phyloP scores from a whole-genome alignment of 2,113 vertebrate species.

The Okapia johnstoni region DNA sequence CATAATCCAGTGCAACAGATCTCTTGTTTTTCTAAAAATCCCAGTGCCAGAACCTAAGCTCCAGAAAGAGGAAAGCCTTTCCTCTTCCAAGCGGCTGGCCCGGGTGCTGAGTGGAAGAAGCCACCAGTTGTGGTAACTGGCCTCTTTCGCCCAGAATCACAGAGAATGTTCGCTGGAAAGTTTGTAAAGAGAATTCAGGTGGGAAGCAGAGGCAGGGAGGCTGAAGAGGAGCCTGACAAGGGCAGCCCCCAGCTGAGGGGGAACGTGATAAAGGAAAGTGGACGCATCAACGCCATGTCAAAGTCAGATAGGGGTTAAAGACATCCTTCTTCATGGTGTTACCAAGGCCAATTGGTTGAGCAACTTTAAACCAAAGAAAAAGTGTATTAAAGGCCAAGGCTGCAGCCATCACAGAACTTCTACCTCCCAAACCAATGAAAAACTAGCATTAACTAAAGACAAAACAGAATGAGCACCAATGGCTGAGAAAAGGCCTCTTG shows the following conservation, averaged over 20 bases:
- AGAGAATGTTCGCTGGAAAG: not conserved
- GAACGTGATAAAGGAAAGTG: not conserved
- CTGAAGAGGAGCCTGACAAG: not conserved
- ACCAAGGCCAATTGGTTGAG: not conserved
- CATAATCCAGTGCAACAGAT: slow-evolving; percentile 42
- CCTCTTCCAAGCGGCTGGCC: not conserved
- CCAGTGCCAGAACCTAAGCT: slow-evolving; percentile 30
- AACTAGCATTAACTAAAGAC: not conserved
- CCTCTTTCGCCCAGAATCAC: not conserved
- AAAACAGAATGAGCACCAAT: not conserved
- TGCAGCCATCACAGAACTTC: not conserved
- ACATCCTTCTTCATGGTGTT: not conserved
- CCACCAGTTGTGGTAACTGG: not conserved
- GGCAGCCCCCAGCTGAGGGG: not conserved
- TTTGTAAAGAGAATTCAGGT: slow-evolving; percentile 22
- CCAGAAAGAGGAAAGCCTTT: slow-evolving; percentile 34
- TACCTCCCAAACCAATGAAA: not conserved
- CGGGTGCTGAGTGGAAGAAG: slow-evolving; percentile 7
- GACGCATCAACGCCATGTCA: not conserved
- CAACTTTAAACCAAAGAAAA: not conserved
- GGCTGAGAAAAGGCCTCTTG: not conserved
- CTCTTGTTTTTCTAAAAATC: slow-evolving; percentile 62
- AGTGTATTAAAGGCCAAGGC: not conserved
- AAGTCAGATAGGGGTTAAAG: not conserved
- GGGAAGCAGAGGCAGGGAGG: not conserved